phyloP scores from a whole-genome alignment of 2,113 vertebrate species.

The Salminus brasiliensis region DNA sequence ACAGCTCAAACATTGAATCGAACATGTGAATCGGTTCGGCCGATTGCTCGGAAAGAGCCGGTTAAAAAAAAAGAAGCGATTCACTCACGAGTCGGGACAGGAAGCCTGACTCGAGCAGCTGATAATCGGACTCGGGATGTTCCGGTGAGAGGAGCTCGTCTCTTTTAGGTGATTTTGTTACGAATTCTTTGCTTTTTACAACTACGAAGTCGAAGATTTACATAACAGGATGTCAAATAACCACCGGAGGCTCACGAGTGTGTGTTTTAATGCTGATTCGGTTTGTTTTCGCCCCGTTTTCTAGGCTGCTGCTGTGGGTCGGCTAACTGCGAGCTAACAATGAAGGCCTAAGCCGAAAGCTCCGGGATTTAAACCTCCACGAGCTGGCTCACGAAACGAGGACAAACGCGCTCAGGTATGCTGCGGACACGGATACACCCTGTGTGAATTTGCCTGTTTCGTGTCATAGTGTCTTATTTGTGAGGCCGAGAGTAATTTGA shows the following conservation, averaged over 20 bases:
- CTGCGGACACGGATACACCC: neutral
- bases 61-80: neutral
- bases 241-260: neutral
- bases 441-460: neutral
- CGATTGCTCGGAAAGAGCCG: neutral
- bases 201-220: neutral
- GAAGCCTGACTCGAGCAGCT: constrained; percentile 57
- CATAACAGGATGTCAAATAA: neutral
- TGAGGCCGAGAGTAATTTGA: neutral
- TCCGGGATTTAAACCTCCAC: constrained; percentile 53
- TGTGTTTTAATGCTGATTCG: constrained; percentile 28
- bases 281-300: constrained; percentile 36
- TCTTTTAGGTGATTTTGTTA: neutral
- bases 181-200: neutral
- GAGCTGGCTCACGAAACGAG: constrained; percentile 16
- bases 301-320: constrained; percentile 41
- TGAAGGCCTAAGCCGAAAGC: constrained; percentile 57
- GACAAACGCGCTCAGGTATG: constrained; percentile 44
- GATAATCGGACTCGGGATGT: constrained; percentile 49
- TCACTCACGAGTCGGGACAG: constrained; percentile 25
- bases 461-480: neutral
- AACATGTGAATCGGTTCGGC: neutral
- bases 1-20: neutral
- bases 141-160: constrained; percentile 24
- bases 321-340: constrained; percentile 50